Evolutionary conservation across 2,888 invertebrate species (phyloP), one percentile per base, ranked within the genome.

Genomic region (Papilio protenor): DNA sequence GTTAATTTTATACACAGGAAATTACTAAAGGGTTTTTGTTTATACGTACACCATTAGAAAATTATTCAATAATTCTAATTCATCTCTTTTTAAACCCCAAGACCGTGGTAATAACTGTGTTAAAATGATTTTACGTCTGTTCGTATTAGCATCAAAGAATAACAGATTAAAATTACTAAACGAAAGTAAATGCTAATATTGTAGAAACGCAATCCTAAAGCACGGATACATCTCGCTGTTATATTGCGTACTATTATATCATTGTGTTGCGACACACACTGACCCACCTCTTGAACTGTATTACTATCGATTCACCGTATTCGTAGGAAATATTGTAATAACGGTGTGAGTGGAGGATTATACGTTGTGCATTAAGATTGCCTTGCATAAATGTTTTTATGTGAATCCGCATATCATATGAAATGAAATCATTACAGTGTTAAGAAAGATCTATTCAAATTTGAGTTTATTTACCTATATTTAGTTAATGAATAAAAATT

Each of bases 191-290:
- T 40, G 40, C 40, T 40, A 40, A 8, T 6, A 16, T 49, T 59
- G 47, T 47, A 21, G 61, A 73, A 74, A n/a, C 49, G 64, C 16
- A 33, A 33, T 64, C 61, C 61, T 18, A 64, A 64, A 49, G n/a
- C 64, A 49, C 47, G 33, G 16, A 52, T 49, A 52, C 75, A 52
- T 66, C 64, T 40, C 61, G 21, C 52, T 33, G 49, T 61, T 64
- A 59, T 75, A 59, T 49, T 47, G 14, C 14, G n/a, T 27, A n/a
- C n/a, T 12, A 45, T 76, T 76, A 71, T 59, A 49, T 76, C 47
- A 76, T 59, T 59, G 8, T 11, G n/a, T 76, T 76, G 11, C 71
- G 18, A 71, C 76, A 59, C 52, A 74, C 64, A 74, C 45, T 73
- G 33, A 74, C 52, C 52, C 40, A 61, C 49, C 14, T 27, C 2